Evolutionary conservation across 2,888 invertebrate genomes (phyloP).

Genomic region (Eulithis testata): DNA sequence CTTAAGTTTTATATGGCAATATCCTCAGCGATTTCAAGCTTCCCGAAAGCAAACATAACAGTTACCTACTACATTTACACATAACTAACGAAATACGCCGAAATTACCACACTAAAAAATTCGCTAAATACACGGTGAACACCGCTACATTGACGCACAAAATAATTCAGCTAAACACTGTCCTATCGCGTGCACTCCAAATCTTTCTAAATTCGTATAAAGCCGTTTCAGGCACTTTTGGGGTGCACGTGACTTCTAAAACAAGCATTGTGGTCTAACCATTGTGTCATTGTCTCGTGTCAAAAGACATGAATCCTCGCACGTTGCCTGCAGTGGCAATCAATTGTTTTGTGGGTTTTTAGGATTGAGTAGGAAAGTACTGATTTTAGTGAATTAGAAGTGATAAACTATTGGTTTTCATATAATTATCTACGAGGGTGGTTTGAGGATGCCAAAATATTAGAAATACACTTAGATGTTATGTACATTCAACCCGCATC

Average conservation of each 20-base stretch:
- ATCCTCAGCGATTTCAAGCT: constrained; percentile 52
- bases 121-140: constrained; percentile 70
- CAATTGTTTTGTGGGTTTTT: neutral
- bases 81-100: constrained; percentile 73
- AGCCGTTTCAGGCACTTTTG: constrained; percentile 55
- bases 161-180: constrained; percentile 44
- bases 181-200: constrained; percentile 59
- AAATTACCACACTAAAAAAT: constrained; percentile 80
- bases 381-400: constrained; percentile 5
- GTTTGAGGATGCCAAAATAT: constrained; percentile 48
- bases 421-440: constrained; percentile 37
- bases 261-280: constrained; percentile 77
- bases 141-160: constrained; percentile 62
- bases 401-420: constrained; percentile 11
- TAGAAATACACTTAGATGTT: constrained; percentile 41
- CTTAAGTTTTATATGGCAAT: constrained; percentile 34
- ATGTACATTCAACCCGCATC: constrained; percentile 80
- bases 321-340: constrained; percentile 24
- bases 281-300: constrained; percentile 62
- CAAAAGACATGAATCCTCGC: constrained; percentile 46
- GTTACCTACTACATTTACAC: constrained; percentile 65
- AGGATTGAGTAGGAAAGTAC: neutral
- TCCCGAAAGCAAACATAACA: constrained; percentile 76
- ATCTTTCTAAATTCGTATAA: constrained; percentile 68
- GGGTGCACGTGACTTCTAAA: constrained; percentile 60